Evolutionary conservation across 2,113 vertebrate genomes (phyloP).

Genomic region (Pterocles gutturalis): DNA sequence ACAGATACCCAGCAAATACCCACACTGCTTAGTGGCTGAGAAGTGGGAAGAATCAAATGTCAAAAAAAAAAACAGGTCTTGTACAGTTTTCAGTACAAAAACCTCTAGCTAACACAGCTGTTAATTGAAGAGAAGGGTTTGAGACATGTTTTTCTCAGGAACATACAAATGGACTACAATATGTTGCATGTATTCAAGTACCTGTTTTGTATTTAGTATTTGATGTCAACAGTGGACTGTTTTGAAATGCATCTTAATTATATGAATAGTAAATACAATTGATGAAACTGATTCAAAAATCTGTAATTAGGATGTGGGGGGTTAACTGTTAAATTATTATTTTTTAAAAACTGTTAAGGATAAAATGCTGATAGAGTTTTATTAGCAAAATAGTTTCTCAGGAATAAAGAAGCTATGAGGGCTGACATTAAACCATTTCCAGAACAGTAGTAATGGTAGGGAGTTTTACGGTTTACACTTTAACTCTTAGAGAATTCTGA

Average conservation of each 20-base stretch:
- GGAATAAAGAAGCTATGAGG: neutral
- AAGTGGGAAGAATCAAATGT: neutral
- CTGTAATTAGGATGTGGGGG: neutral
- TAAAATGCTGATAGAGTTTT: neutral
- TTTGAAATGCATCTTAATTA: neutral
- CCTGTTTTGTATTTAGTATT: neutral
- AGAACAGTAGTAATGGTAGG: neutral
- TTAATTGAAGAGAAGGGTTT: neutral
- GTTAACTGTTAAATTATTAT: neutral
- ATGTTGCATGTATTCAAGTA: neutral
- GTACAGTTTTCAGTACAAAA: neutral
- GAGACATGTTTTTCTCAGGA: neutral
- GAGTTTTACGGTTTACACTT: constrained; percentile 8
- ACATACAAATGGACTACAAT: neutral
- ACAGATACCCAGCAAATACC: neutral
- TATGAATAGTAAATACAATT: neutral
- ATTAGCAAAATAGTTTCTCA: neutral
- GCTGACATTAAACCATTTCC: neutral
- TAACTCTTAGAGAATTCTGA: constrained; percentile 4
- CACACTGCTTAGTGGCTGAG: neutral
- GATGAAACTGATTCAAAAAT: neutral
- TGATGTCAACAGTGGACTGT: neutral
- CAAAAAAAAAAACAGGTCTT: neutral
- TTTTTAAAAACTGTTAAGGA: neutral
- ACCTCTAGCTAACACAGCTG: neutral